Conservation (phyloP, 2,888 invertebrate species). For the Plagiodera versicolora region DNA sequence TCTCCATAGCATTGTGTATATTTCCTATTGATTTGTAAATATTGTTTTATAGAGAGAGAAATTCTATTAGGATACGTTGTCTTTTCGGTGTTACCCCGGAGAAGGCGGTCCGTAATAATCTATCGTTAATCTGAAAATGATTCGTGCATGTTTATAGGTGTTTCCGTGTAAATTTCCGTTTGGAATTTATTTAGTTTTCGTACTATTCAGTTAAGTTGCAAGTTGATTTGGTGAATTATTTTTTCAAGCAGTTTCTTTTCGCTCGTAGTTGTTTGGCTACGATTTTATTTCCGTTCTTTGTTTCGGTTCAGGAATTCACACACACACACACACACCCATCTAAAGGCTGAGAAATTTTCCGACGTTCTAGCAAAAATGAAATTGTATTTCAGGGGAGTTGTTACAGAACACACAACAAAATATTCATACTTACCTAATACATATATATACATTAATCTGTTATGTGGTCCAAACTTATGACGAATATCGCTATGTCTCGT, state of each 20-base stretch:
- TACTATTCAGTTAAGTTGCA: slow-evolving; percentile 9
- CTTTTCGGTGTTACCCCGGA: slow-evolving; percentile 21
- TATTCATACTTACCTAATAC: not conserved
- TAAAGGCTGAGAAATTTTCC: slow-evolving; percentile 27
- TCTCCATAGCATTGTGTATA: slow-evolving; percentile 22
- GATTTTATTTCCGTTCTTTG: slow-evolving; percentile 23
- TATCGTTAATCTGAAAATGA: slow-evolving; percentile 32
- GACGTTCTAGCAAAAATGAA: slow-evolving; percentile 18
- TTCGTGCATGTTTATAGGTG: slow-evolving; percentile 27
- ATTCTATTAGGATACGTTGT: slow-evolving; percentile 8
- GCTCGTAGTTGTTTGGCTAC: slow-evolving; percentile 25
- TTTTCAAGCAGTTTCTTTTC: slow-evolving; percentile 16
- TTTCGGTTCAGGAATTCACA: slow-evolving; percentile 9
- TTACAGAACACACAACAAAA: slow-evolving; percentile 13
- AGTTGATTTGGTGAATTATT: slow-evolving; percentile 5
- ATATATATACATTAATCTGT: not conserved
- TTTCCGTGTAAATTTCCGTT: slow-evolving; percentile 21
- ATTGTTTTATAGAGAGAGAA: slow-evolving; percentile 11
- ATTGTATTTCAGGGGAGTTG: slow-evolving; percentile 19
- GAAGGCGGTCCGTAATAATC: slow-evolving; percentile 21
- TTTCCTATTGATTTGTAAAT: slow-evolving; percentile 26
- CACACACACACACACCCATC: too few relatives aligned
- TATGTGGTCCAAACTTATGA: slow-evolving; percentile 40
- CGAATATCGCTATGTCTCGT: slow-evolving; percentile 36
- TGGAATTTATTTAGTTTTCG: slow-evolving; percentile 25